Evolutionary conservation across 2,113 vertebrate genomes (phyloP), one percentile per base, ranked within the genome.

Genomic region (Orycteropus afer): DNA sequence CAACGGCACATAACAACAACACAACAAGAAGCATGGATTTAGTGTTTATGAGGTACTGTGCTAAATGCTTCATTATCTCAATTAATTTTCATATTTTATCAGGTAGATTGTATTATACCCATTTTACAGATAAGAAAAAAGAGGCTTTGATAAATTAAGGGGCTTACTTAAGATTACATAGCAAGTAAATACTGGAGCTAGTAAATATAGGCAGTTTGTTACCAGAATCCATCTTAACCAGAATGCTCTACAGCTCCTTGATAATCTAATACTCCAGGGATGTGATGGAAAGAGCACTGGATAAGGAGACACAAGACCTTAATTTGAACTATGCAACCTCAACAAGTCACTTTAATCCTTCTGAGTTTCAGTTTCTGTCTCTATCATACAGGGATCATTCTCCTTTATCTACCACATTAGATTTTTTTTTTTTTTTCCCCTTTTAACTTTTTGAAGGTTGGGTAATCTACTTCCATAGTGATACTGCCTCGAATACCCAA

Each of bases 51-150:
- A 69, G 51, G 14, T 83, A 32, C 25, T n/a, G 4, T 77, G 25
- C 71, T 73, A 95, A 90, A 61, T 87, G 32, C 13, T 90, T 93
- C 9, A 57, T 92, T 87, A 73, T 63, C 25, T 81, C 32, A 61
- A 47, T 94, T 83, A 59, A 84, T 17, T 17, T 81, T 87, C 86
- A 89, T 6, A 77, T 18, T 15, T 71, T 71, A 53, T 63, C 32
- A 87, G 40, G 67, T 42, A 14, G 61, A 81, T 32, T 94, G 6
- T 57, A 53, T 93, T 89, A 67, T 61, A 77, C 11, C 5, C 4
- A n/a, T n/a, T 84, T 61, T 77, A 57, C 57, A 67, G 74, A 59
- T 47, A 90, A 59, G 63, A 87, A 96, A 94, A 78, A 4, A 34
- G 47, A 78, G 3, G 27, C 34, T 63, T 57, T 32, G 47, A 74